These are phyloP conservation scores for Bombyx mori DNA, from an alignment of 1,140 invertebrate species.

Conservation along the genomic window DNA sequence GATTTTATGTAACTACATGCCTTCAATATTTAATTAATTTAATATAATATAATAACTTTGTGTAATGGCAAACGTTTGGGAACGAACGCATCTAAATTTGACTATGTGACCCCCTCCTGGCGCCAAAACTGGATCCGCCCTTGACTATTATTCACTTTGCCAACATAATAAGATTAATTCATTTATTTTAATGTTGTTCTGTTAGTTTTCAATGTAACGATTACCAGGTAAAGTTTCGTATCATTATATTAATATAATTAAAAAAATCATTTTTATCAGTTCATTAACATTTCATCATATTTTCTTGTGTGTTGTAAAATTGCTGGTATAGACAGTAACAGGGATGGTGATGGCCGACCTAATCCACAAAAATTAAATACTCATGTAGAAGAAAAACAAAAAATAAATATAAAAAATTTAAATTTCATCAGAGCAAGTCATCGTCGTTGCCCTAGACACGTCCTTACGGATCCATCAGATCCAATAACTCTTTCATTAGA, in stretches of 20 bases:
- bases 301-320: background rate
- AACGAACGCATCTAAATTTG: no score
- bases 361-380: background rate
- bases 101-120: no score
- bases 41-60: no score
- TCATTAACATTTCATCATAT: background rate
- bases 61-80: no score
- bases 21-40: no score
- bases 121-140: no score
- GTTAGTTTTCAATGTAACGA: background rate
- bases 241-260: background rate
- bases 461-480: no score
- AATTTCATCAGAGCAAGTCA: background rate
- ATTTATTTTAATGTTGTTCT: background rate
- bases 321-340: background rate
- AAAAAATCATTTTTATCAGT: background rate
- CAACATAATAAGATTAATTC: background rate
- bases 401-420: background rate
- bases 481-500: no score
- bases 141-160: no score
- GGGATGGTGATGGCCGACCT: background rate
- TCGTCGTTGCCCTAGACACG: no score
- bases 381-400: background rate
- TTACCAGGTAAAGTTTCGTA: conserved; percentile 1
- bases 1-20: no score